Base-by-base conservation (phyloP, 2,113 vertebrate genomes). In the Phycodurus eques region DNA sequence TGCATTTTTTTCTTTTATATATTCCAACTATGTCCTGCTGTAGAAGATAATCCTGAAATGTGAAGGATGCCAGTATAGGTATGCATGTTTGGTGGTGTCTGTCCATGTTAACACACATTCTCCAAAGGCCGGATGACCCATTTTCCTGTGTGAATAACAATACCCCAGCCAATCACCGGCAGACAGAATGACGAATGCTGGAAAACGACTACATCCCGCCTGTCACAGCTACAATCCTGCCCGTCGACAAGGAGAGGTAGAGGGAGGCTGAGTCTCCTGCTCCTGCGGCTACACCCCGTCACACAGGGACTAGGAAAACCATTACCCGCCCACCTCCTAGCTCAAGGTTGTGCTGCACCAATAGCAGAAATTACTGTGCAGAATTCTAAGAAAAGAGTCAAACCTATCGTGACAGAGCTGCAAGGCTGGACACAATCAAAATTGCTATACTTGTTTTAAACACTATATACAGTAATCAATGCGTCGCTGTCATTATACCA, bases 61-160 rank as follows among this genome's bases (percentile, higher is more conserved):
- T 81, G 83, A 77, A 71, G 72, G 78, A 82, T 78, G 80, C 65
- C 69, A 78, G 76, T 80, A 83, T 66, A 77, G 77, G 80, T 84
- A 79, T 75, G 80, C 49, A 54, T 46, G 71, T 75, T 66, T 59
- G 66, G 42, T 35, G 17, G 22, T 22, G 31, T 72, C 46, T 66
- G 47, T 85, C 74, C 80, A 68, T 76, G 76, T 81, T 86, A 88
- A 82, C 83, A 85, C 80, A 79, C 77, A 63, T 83, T 88, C 83
- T 90, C 89, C 78, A 77, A 81, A 85, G 87, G 88, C 86, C 85
- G 80, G 83, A 86, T 91, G 90, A 92, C 90, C 90, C 90, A 92
- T 89, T 92, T 91, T 89, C 90, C 85, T 74, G 70, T 80, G 78
- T 82, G 86, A 90, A 90, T 89, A 88, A 90, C 87, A 86, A 88